Base-by-base conservation (phyloP, 2,888 invertebrate genomes). In the Philhelius pedissequus region DNA sequence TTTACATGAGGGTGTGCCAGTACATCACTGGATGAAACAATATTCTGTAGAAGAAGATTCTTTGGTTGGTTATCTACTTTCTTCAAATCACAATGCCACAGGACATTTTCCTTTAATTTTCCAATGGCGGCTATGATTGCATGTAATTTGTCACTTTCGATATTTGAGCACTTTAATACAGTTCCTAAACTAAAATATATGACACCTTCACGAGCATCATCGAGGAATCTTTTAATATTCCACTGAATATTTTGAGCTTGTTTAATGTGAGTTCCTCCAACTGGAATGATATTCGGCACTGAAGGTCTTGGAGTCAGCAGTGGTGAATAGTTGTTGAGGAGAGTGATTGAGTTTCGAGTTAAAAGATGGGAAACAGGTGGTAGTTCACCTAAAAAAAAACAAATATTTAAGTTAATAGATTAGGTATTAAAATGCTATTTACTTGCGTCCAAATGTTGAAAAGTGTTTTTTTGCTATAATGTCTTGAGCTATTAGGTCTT, bases 191-290 rank as follows among this genome's bases (percentile, higher is more conserved):
- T 92, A 77, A 93, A 91, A 86, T 92, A 92, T 45, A 93, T 90
- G 3, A 90, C 91, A 1, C 93, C 93, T 1, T 89, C 76, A 0
- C 90, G 88, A 3, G 92, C 89, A 60, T 90, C 91, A 62, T 92
- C 92, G n/a, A 92, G 83, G 68, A 91, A 92, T 9, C 90, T 89
- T 58, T 91, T 89, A 1, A 93, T 86, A 56, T 92, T 90, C 90
- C 91, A 89, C 18, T 90, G 89, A 52, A 92, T 86, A 13, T 89
- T 88, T 60, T 91, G 91, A 0, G 91, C 88, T 9, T 89, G 90
- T 7, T 91, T 90, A 30, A 94, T 91, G 76, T 94, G 94, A 11
- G 93, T 87, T 8, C 94, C 94, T 0, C 93, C 94, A 1, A 93
- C 92, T 45, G 93, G 92, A 4, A 94, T 89, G 9, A 93, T 89